These are phyloP conservation scores for Abrostola triplasia DNA, from an alignment of 2,888 invertebrate species.

Conservation along the genomic window DNA sequence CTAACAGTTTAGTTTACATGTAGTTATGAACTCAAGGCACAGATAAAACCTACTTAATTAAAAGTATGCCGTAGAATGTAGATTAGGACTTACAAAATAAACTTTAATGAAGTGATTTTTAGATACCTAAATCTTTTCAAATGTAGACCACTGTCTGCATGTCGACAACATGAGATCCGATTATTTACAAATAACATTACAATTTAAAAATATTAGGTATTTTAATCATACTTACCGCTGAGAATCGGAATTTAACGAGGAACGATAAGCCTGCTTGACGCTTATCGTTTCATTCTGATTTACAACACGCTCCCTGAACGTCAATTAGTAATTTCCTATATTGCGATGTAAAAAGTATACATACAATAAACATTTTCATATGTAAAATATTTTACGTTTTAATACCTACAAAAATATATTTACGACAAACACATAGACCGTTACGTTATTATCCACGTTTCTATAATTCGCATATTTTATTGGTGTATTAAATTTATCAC, in stretches of 20 bases:
- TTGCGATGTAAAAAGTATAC: no score
- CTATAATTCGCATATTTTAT: conserved; percentile 51
- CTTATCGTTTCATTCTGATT: conserved; percentile 1
- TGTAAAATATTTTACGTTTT: background rate
- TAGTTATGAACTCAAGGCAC: no score
- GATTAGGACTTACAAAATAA: no score
- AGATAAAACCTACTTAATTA: no score
- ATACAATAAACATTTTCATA: background rate
- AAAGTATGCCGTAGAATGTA: no score
- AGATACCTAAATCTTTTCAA: no score
- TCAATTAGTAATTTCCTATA: background rate
- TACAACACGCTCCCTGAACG: background rate
- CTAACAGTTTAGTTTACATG: no score
- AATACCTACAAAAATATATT: conserved; percentile 9
- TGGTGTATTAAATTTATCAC: conserved; percentile 51
- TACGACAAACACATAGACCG: conserved; percentile 12
- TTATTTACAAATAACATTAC: no score
- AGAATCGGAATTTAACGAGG: background rate
- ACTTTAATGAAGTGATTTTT: no score
- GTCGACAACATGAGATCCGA: no score
- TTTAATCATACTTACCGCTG: background rate
- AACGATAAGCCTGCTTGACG: background rate
- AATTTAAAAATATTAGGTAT: background rate
- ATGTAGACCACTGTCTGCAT: no score
- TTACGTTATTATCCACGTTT: conserved; percentile 27